Evolutionary conservation across 2,888 invertebrate species (phyloP), one percentile per base, ranked within the genome.

Genomic region (Epinotia ramella): DNA sequence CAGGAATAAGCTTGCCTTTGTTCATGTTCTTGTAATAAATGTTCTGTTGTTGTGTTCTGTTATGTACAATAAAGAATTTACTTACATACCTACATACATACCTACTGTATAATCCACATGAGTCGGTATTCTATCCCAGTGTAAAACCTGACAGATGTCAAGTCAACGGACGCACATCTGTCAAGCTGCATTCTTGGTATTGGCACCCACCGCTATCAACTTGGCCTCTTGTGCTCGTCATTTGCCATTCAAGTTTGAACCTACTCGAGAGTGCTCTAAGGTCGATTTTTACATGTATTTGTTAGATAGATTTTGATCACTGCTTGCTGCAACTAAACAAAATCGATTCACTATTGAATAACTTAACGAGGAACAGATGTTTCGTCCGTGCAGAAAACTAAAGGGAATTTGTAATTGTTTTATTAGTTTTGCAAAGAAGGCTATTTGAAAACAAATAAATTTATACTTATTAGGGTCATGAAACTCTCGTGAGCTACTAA

Each of bases 131-230:
- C 13, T 40, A 18, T 64, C 44, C 59, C 53, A 66, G 33, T 28
- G 49, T n/a, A 20, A 20, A 68, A 68, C 59, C 46, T 60, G 59
- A 60, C 69, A 69, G 69, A 69, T 69, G n/a, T n/a, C n/a, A n/a
- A n/a, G 69, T 59, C 68, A 68, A 24, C 46, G n/a, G 11, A 6
- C 28, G 59, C 59, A 69, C 69, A 69, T 69, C 69, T 69, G 69
- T 69, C 69, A 69, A 69, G 46, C 69, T 59, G 44, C 68, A 44
- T 68, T 69, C 59, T 44, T 44, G 40, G 28, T 59, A 13, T 62
- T 33, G 53, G 53, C 7, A 16, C 28, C 28, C 12, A 11, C 16
- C 46, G 57, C 57, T 16, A 44, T 68, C 57, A 40, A 40, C 40
- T 16, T 20, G 6, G 68, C 68, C 68, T 44, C 44, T 20, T 44